Percentiles rank a stretch among this genome's conserved stretches.
Evolutionary conservation across 1,140 invertebrate species (phyloP).

Genomic region (Camponotus pennsylvanicus): DNA sequence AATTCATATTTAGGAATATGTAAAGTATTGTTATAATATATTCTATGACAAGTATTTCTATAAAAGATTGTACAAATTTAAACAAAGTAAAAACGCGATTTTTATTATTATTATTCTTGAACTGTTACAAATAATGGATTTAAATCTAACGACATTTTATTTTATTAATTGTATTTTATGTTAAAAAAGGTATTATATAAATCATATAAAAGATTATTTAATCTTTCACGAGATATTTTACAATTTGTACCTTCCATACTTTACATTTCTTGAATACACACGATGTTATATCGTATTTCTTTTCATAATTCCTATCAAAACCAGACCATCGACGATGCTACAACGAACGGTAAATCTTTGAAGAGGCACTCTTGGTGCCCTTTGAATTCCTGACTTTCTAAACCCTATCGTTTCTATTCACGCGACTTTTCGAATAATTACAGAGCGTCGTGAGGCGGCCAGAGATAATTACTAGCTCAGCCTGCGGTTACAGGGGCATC

Average conservation of each 20-base stretch:
- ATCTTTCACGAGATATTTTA: too few relatives aligned
- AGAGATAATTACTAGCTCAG: slow-evolving; percentile 28
- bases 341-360: not conserved
- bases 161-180: not conserved
- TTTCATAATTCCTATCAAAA: not conserved
- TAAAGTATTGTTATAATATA: not conserved
- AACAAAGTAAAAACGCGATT: not conserved
- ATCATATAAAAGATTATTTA: not conserved
- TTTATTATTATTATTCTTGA: not conserved
- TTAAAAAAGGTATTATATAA: not conserved
- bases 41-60: not conserved
- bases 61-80: not conserved
- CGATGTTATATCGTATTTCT: not conserved
- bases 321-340: not conserved
- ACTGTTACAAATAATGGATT: not conserved
- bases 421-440: slow-evolving; percentile 51
- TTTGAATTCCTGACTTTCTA: not conserved
- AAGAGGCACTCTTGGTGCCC: not conserved
- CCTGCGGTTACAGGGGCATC: not conserved
- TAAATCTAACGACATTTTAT: not conserved
- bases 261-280: not conserved
- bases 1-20: not conserved
- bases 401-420: slow-evolving; percentile 30
- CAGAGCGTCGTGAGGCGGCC: slow-evolving; percentile 18
- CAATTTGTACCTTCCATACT: not conserved